Conservation (phyloP, 2,113 vertebrate species). For the Okapia johnstoni region DNA sequence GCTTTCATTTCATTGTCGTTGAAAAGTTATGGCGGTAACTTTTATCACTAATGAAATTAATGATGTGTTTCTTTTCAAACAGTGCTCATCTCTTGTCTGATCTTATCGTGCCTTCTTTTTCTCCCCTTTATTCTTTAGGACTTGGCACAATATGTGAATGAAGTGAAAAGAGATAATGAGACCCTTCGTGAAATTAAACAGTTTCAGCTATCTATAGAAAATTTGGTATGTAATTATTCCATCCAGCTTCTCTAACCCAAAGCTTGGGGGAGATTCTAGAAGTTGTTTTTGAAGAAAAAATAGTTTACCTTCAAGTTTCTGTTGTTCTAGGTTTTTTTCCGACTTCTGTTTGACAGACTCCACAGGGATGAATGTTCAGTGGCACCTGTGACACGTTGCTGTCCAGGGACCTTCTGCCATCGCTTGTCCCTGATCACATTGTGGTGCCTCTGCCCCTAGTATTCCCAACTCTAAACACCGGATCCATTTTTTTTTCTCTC, state of each 20-base stretch:
- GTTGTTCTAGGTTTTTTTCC: not conserved
- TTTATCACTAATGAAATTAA: conserved; percentile 5
- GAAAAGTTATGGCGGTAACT: conserved; percentile 6
- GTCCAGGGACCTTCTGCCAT: not conserved
- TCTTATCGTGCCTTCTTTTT: conserved; percentile 18
- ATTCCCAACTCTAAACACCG: not conserved
- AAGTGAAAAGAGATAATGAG: conserved; percentile 99
- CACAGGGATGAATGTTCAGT: accelerated
- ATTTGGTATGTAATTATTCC: conserved; percentile 85
- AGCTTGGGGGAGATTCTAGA: not conserved
- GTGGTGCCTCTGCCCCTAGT: not conserved
- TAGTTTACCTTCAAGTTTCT: conserved; percentile 18
- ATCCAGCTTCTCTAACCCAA: not conserved
- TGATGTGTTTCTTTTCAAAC: conserved; percentile 36
- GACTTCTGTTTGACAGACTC: not conserved
- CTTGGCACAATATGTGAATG: conserved; percentile 98
- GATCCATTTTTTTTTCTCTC: not conserved
- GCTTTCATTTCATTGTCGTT: conserved; percentile 24
- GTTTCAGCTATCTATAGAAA: conserved; percentile 97
- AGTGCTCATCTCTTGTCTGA: not conserved
- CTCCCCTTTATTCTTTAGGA: conserved; percentile 83
- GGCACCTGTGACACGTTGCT: not conserved
- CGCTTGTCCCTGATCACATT: not conserved
- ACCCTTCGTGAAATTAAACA: conserved; percentile 95
- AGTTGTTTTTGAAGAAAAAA: not conserved